phyloP scores from a whole-genome alignment of 2,888 invertebrate species.

The Piscicola geometra region DNA sequence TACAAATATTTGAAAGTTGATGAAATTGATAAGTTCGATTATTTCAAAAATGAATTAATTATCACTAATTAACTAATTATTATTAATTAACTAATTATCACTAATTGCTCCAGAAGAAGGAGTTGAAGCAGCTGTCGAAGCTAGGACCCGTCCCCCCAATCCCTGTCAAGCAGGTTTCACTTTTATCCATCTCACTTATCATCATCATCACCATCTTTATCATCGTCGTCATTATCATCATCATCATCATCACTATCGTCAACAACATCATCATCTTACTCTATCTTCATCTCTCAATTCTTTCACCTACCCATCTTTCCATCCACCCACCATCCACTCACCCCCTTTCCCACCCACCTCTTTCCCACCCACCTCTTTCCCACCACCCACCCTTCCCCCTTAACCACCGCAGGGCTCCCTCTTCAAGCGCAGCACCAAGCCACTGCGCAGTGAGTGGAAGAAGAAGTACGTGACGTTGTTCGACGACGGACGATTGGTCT shows the following conservation, averaged over 20 bases:
- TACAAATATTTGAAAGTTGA: too few relatives aligned
- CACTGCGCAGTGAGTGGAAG: constrained; percentile 96
- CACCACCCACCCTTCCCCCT: too few relatives aligned
- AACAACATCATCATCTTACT: too few relatives aligned
- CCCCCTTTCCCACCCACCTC: too few relatives aligned
- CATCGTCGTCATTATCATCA: neutral
- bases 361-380: too few relatives aligned
- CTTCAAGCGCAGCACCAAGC: constrained; percentile 79
- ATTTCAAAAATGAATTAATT: neutral
- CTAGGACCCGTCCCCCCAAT: constrained; percentile 20
- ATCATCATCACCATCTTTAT: neutral
- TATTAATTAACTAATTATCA: too few relatives aligned
- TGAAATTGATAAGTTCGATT: neutral
- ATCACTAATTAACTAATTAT: too few relatives aligned
- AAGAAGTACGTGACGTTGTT: constrained; percentile 72
- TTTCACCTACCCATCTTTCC: too few relatives aligned
- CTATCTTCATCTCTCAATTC: too few relatives aligned
- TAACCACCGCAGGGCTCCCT: constrained; percentile 67
- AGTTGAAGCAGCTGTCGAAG: constrained; percentile 23
- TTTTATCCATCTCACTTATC: neutral
- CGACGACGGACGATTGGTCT: constrained; percentile 61
- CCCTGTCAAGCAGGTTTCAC: constrained; percentile 24
- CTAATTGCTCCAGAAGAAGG: constrained; percentile 30
- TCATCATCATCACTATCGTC: too few relatives aligned
- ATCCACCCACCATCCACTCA: too few relatives aligned